Conservation (phyloP, 2,113 vertebrate genomes). For the Mystacornis crossleyi region DNA sequence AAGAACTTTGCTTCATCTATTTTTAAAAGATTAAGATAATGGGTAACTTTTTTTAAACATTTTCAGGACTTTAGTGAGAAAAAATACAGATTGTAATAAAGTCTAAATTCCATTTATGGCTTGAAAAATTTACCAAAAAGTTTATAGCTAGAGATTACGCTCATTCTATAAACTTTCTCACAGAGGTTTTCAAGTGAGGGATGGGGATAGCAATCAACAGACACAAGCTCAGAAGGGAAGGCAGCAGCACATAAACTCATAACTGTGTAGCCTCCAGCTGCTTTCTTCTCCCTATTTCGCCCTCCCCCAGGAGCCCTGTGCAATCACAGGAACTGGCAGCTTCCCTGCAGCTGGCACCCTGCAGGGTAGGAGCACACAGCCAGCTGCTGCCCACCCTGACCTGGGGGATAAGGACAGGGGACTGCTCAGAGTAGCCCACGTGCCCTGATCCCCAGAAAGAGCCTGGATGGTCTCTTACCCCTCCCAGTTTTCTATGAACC, state of each 20-base stretch:
- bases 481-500: neutral
- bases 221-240: neutral
- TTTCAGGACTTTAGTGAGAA: neutral
- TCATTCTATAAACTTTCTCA: neutral
- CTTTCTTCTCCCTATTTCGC: neutral
- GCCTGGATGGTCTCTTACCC: neutral
- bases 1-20: neutral
- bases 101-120: neutral
- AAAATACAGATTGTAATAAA: neutral
- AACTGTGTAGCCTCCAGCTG: neutral
- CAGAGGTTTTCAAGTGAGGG: neutral
- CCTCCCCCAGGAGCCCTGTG: neutral
- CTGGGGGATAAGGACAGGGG: accelerated
- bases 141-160: neutral
- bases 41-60: neutral
- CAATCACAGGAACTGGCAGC: neutral
- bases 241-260: neutral
- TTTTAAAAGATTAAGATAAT: neutral
- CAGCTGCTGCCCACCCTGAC: accelerated
- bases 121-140: neutral
- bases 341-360: neutral
- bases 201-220: neutral
- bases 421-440: neutral
- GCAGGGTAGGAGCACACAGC: neutral
- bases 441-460: neutral